phyloP scores from a whole-genome alignment of 2,797 vertebrate genomes.

The Crenuchus spilurus region DNA sequence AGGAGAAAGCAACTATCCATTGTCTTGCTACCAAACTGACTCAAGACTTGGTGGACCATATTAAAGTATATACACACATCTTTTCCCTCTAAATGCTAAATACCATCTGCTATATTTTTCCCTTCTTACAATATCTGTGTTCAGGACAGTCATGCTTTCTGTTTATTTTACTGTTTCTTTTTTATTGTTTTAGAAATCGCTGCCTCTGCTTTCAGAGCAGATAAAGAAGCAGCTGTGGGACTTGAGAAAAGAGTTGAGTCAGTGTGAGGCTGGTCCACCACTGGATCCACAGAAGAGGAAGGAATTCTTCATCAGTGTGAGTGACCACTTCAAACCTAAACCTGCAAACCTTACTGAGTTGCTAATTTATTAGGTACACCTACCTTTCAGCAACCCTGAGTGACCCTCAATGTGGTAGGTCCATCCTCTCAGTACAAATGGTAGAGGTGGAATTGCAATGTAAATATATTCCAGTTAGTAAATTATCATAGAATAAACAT shows the following conservation, averaged over 20 bases:
- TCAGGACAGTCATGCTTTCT: not conserved
- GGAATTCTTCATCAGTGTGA: conserved; percentile 23
- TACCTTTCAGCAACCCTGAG: too few species aligned
- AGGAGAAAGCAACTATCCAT: conserved; percentile 71
- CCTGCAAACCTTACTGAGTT: too few species aligned
- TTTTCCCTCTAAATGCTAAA: not conserved
- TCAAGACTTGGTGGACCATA: conserved; percentile 74
- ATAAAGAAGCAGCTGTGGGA: conserved; percentile 25
- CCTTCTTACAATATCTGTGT: too few species aligned
- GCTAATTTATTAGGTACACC: too few species aligned
- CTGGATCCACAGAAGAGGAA: conserved; percentile 21
- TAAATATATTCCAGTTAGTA: too few species aligned
- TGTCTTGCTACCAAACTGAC: conserved; percentile 74
- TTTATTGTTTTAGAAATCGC: conserved; percentile 25
- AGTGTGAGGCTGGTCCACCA: conserved; percentile 38
- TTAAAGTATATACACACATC: conserved; percentile 67
- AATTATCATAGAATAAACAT: too few species aligned
- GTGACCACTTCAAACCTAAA: not conserved
- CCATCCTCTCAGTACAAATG: too few species aligned
- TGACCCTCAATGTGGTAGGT: too few species aligned
- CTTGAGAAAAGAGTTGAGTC: conserved; percentile 13
- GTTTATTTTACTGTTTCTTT: not conserved
- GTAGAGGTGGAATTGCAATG: too few species aligned
- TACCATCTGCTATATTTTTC: too few species aligned
- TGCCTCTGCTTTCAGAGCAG: conserved; percentile 38